Base-by-base conservation (phyloP, 2,888 invertebrate genomes). In the Scaptomyza flava region DNA sequence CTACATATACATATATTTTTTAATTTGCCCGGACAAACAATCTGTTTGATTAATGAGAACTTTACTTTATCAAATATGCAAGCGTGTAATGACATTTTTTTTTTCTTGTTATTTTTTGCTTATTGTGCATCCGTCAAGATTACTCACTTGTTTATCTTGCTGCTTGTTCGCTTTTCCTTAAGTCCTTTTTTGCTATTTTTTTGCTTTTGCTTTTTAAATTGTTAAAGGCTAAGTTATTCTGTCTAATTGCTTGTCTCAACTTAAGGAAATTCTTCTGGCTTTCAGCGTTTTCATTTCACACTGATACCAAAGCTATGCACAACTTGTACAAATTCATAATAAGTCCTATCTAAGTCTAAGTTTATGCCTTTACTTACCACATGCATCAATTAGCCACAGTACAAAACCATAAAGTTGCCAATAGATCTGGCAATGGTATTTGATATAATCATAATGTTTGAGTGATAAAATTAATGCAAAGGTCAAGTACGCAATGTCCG, bases 401-500 rank as follows among this genome's bases (percentile, higher is more conserved):
- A 93, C 92, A 79, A 94, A 91, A 48, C 95, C 94, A 77, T 93
- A 93, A 75, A 94, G 93, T 62, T 93, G 92, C 94, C 94, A 95
- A 89, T 94, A 94, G 47, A 93, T 86, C 66, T 93, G 91, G 69
- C 93, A 93, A 70, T 91, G 80, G 42, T 87, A 85, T 75, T 93
- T 92, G 50, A 94, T 92, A 75, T 93, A 93, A 23, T 93, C 93
- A 79, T 94, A 94, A 89, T 95, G 94, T 77, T 93, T 91, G 60
- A 95, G 92, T 1, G 94, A 94, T 59, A 96, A 91, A 41, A 94
- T 91, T 79, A 96, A 93, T 43, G 93, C 93, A 88, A 95, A 94
- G 50, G 95, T 91, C 62, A 96, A 92, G 91, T 95, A 95, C 63
- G 95, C 92, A 65, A 95, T 93, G 87, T 96, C 96, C 61, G 95